A percentile compares a stretch with the other conserved stretches of the same genome.
Evolutionary conservation across 1,140 invertebrate genomes (phyloP).

Genomic region (Venustaconcha ellipsiformis): DNA sequence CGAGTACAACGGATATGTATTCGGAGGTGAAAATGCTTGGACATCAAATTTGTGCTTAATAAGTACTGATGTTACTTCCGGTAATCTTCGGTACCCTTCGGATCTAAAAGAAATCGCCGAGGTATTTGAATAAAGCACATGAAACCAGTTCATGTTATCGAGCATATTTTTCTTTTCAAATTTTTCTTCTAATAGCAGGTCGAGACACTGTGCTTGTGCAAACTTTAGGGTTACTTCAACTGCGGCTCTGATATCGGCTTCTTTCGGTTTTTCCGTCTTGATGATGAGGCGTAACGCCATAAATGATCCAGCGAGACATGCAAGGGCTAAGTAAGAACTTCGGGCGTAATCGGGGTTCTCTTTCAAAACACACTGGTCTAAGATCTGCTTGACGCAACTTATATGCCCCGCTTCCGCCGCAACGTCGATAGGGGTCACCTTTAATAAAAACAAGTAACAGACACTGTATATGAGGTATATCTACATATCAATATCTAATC

Average conservation of each 20-base stretch:
- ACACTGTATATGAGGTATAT: too few relatives aligned
- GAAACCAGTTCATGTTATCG: conserved; percentile 50
- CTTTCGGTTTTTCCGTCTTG: conserved; percentile 34
- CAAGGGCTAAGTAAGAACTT: conserved; percentile 48
- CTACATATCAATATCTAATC: too few relatives aligned
- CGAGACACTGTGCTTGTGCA: conserved; percentile 44
- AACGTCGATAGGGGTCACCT: conserved; percentile 52
- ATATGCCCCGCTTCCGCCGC: conserved; percentile 43
- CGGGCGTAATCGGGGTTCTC: conserved; percentile 37
- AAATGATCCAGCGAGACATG: conserved; percentile 42
- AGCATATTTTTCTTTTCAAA: conserved; percentile 42
- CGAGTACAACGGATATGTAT: conserved; percentile 57
- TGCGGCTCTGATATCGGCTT: conserved; percentile 42
- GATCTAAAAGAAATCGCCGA: conserved; percentile 32
- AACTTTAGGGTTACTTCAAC: conserved; percentile 41
- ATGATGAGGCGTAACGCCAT: conserved; percentile 39
- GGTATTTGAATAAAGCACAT: conserved; percentile 51
- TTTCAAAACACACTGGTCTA: conserved; percentile 49
- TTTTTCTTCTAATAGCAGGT: conserved; percentile 41
- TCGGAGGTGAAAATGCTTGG: conserved; percentile 35
- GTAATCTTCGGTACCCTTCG: conserved; percentile 38
- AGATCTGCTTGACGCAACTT: conserved; percentile 45
- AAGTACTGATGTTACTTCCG: conserved; percentile 49
- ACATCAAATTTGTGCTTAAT: conserved; percentile 47
- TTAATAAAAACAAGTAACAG: conserved; percentile 1